A percentile compares a stretch with the other conserved stretches of the same genome.
phyloP scores from a whole-genome alignment of 2,888 invertebrate genomes.

The Hirudinaria manillensis region DNA sequence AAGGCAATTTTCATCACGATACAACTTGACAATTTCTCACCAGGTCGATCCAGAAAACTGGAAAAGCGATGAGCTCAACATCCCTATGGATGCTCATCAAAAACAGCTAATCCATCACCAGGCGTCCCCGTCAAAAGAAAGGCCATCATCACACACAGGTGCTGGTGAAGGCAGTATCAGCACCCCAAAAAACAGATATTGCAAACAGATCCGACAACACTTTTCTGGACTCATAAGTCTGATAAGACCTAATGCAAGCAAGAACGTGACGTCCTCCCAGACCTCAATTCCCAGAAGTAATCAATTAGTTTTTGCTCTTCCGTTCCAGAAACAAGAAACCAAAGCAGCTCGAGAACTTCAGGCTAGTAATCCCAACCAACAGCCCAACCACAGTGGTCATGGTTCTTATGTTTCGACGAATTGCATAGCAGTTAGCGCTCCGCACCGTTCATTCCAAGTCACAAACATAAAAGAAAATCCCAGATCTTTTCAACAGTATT shows the following conservation, averaged over 20 bases:
- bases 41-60: neutral
- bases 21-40: conserved; percentile 17
- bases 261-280: neutral
- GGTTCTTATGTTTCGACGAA: no score
- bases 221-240: neutral
- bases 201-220: conserved; percentile 17
- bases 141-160: neutral
- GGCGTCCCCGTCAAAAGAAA: neutral
- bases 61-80: neutral
- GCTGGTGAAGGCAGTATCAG: neutral
- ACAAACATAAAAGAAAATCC: neutral
- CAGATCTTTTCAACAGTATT: neutral
- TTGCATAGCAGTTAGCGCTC: no score
- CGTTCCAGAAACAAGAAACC: neutral
- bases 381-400: no score
- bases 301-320: neutral
- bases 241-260: conserved; percentile 11
- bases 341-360: neutral
- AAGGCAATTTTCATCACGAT: neutral
- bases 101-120: neutral
- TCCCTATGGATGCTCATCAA: neutral
- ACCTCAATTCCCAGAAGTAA: conserved; percentile 4
- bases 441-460: no score
- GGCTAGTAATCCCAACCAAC: neutral
- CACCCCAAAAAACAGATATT: neutral